Conservation (phyloP, 2,888 invertebrate genomes). For the Rhabditoides inermis region DNA sequence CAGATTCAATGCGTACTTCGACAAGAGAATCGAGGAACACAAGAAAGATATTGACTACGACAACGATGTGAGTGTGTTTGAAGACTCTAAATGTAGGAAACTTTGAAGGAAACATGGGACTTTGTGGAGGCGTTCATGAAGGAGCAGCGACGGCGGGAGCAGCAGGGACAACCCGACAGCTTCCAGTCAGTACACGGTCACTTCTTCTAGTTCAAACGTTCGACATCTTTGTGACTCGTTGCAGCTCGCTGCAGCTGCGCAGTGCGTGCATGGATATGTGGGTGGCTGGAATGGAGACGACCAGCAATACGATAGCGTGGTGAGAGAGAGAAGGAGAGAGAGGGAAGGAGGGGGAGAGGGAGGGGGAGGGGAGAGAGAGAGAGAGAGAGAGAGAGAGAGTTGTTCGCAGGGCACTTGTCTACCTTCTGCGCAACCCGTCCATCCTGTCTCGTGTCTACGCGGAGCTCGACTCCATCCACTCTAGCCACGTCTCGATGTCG, state of each 20-base stretch:
- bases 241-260: slow-evolving; percentile 10
- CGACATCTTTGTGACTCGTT: neutral
- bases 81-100: slow-evolving; percentile 14
- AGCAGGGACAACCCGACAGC: neutral
- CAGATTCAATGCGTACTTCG: slow-evolving; percentile 22
- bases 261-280: slow-evolving; percentile 16
- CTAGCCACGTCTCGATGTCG: neutral
- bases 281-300: slow-evolving; percentile 18
- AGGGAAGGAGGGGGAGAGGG: too few relatives aligned
- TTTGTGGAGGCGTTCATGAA: slow-evolving; percentile 12
- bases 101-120: slow-evolving; percentile 8
- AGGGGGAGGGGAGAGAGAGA: too few relatives aligned
- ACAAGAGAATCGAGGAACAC: slow-evolving; percentile 15
- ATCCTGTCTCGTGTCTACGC: slow-evolving; percentile 20
- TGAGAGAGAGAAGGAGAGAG: too few relatives aligned
- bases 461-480: slow-evolving; percentile 6
- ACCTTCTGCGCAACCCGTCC: slow-evolving; percentile 8
- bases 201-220: neutral
- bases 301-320: slow-evolving; percentile 17
- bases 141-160: neutral
- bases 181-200: too few relatives aligned
- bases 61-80: too few relatives aligned
- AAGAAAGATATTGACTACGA: too few relatives aligned
- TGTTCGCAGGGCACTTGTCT: too few relatives aligned
- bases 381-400: too few relatives aligned